Evolutionary conservation across 2,888 invertebrate genomes (phyloP).

Genomic region (Polymixis flavicincta): DNA sequence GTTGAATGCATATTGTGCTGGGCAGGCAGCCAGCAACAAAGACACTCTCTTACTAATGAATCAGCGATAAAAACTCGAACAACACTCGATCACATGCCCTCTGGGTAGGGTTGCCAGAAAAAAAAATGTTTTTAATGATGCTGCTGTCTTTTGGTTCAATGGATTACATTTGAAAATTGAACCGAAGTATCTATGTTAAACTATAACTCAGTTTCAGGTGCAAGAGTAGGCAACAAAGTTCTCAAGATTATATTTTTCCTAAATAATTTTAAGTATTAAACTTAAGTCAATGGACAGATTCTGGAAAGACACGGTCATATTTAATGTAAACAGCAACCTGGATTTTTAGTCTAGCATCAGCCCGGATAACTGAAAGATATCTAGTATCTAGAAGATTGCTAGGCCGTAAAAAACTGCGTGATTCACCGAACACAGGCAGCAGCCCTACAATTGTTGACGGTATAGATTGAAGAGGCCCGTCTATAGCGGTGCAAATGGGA

Average conservation of each 20-base stretch:
- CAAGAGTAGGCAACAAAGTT: neutral
- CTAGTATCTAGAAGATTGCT: neutral
- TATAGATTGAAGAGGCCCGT: slow-evolving; percentile 87
- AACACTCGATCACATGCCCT: slow-evolving; percentile 86
- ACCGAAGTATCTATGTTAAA: no score
- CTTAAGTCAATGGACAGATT: neutral
- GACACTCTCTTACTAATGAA: slow-evolving; percentile 89
- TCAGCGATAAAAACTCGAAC: slow-evolving; percentile 89
- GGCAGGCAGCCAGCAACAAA: slow-evolving; percentile 81
- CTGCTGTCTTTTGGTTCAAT: neutral
- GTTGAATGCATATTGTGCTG: slow-evolving; percentile 79
- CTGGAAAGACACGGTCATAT: no score
- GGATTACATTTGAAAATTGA: neutral
- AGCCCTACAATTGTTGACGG: slow-evolving; percentile 85
- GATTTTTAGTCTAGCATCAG: neutral
- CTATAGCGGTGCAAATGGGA: slow-evolving; percentile 87
- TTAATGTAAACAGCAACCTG: neutral
- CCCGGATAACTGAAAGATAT: neutral
- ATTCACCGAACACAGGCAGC: slow-evolving; percentile 43
- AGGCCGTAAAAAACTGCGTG: neutral
- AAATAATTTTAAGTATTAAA: neutral
- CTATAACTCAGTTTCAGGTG: neutral
- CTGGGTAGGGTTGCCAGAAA: slow-evolving; percentile 77
- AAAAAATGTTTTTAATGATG: slow-evolving; percentile 5
- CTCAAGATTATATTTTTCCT: neutral